Base-by-base conservation (phyloP, 2,888 invertebrate genomes). In the Drosophila rellima region DNA sequence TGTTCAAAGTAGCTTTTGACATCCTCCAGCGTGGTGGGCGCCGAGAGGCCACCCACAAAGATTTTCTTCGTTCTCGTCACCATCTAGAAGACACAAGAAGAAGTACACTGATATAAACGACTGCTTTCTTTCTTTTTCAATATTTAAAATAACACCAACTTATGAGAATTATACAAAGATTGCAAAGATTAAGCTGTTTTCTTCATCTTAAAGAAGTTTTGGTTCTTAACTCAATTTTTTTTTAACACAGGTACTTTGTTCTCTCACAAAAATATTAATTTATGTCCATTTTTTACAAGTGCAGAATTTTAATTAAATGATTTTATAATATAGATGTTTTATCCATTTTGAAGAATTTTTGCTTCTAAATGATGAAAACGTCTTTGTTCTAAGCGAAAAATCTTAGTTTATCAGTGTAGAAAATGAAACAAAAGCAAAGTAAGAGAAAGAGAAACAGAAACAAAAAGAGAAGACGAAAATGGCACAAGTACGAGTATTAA, bases 61-160 rank as follows among this genome's bases (percentile, higher is more conserved):
- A 99, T 99, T 95, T 99, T 99, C 96, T 99, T 99, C 95, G 99
- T 99, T 95, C 98, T 97, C 94, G 99, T 99, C 93, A 99, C 98
- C 98, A 99, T 98, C 99, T 99, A 81, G 20, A 17, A 31, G 20
- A 33, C 47, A 40, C 33, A 55, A 33, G 18, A 17, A 7, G 6
- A 33, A 4, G 13, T 4, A 11, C n/a, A 35, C 7, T 35, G 35
- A 13, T 35, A n/a, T n/a, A 35, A 35, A n/a, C 6, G 2, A 35
- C 7, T n/a, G 6, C 2, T 33, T 33, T n/a, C 13, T 2, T 1
- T 13, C 2, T 13, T 11, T n/a, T 1, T 33, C 5, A 5, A n/a
- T 5, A 13, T n/a, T 33, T 33, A 33, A 33, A n/a, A 13, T 13
- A 5, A 1, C 5, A 33, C 33, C 13, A 33, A 1, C 13, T 6